Evolutionary conservation across 2,888 invertebrate genomes (phyloP).

Genomic region (Opisthograptis luteolata): DNA sequence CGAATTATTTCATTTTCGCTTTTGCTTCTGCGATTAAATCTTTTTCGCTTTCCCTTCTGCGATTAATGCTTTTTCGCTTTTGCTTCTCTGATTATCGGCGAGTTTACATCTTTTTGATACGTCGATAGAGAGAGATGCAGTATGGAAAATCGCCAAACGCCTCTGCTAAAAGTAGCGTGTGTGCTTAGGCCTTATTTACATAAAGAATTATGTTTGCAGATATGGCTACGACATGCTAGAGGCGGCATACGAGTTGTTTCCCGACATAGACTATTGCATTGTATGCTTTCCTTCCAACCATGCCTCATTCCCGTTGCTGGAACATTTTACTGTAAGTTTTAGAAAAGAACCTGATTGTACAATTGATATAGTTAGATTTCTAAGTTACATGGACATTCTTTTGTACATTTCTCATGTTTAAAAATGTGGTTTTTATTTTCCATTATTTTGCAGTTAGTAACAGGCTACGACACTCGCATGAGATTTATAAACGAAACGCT

Average conservation of each 20-base stretch:
- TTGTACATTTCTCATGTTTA: not conserved
- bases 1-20: not conserved
- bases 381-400: too few species aligned
- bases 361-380: too few species aligned
- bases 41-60: too few species aligned
- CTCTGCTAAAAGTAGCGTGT: too few species aligned
- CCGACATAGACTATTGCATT: constrained; percentile 85
- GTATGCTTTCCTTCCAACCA: constrained; percentile 82
- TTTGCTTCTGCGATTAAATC: too few species aligned
- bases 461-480: constrained; percentile 53
- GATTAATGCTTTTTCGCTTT: too few species aligned
- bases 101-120: too few species aligned
- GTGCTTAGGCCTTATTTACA: too few species aligned
- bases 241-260: constrained; percentile 86
- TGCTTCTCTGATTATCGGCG: too few species aligned
- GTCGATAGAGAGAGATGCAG: too few species aligned
- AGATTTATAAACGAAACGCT: constrained; percentile 65
- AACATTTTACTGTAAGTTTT: constrained; percentile 82
- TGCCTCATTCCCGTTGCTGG: constrained; percentile 79
- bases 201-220: constrained; percentile 40
- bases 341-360: too few species aligned
- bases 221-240: constrained; percentile 83
- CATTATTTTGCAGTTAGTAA: constrained; percentile 64
- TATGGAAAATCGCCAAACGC: too few species aligned
- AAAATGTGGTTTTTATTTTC: constrained; percentile 3